These are phyloP conservation scores for Lanius ludovicianus DNA, from an alignment of 2,113 vertebrate species.

Conservation along the genomic window DNA sequence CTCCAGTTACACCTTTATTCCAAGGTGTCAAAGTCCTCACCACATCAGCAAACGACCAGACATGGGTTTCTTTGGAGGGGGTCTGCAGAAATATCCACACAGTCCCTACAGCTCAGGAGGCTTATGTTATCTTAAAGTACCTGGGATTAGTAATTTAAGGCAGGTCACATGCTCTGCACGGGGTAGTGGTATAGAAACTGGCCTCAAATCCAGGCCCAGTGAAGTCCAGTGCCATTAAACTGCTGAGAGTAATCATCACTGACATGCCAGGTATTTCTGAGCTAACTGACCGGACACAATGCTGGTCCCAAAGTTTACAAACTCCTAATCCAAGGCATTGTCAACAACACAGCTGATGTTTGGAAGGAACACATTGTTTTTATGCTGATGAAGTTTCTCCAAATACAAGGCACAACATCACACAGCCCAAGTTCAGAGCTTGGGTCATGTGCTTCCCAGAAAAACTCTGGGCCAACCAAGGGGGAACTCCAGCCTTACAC, in stretches of 20 bases:
- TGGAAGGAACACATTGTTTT: not conserved
- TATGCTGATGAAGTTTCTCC: not conserved
- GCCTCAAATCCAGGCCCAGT: not conserved
- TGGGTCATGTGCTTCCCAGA: not conserved
- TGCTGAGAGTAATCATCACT: not conserved
- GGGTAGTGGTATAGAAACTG: not conserved
- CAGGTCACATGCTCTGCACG: not conserved
- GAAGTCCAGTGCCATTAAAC: not conserved
- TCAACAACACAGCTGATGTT: not conserved
- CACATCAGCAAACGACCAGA: accelerated
- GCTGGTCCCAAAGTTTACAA: not conserved
- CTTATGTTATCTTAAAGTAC: not conserved
- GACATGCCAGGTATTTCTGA: not conserved
- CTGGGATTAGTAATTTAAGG: not conserved
- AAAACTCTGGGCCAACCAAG: not conserved
- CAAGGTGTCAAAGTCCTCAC: not conserved
- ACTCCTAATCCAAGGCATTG: not conserved
- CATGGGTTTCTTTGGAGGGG: not conserved
- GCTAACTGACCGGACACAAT: accelerated
- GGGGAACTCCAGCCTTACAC: not conserved
- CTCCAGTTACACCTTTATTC: not conserved
- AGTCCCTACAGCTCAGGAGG: not conserved
- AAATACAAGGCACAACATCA: not conserved
- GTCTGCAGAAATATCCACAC: not conserved
- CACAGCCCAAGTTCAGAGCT: not conserved